Base-by-base conservation (phyloP, 2,888 invertebrate species). In the Scotopteryx bipunctaria region DNA sequence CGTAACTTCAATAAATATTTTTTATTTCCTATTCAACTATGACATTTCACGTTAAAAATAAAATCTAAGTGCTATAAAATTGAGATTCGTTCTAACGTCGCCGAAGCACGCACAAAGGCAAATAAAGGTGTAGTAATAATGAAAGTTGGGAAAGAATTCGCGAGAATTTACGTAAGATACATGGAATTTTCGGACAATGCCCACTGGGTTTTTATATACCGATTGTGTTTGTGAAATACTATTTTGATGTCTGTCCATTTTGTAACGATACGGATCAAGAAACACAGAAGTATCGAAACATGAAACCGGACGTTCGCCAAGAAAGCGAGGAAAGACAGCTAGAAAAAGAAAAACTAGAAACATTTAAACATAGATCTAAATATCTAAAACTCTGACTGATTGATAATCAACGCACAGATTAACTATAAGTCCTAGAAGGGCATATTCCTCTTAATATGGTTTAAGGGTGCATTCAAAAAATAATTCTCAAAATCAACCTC, bases 81-180 rank as follows among this genome's bases (percentile, higher is more conserved):
- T 35, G 11, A 31, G 36, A 57, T 57, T 54, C 44, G 45, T 29
- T 46, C 21, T 41, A 45, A 55, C 53, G 50, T 31, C 50, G 29
- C 42, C 55, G 52, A 55, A 61, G 56, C 69, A 74, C 66, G 69
- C 74, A 69, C 68, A 61, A 64, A 63, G 49, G 59, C 63, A 62
- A 63, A 71, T 66, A 64, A 42, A 64, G 40, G 54, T 76, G 69
- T 71, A 67, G 73, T 70, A 78, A 64, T 56, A 74, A 75, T 64
- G 78, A 79, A 79, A 79, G 80, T 76, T 71, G 59, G 65, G 70
- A 76, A 77, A 73, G 75, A 76, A 61, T 69, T 69, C 57, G 66
- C 66, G 61, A 65, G 66, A 67, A 63, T 69, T 76, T 73, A 75
- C 72, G 71, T 67, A 74, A 73, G 47, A 63, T 50, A 56, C 58